Conservation (phyloP, 2,888 invertebrate genomes). For the Parnassius orleans region DNA sequence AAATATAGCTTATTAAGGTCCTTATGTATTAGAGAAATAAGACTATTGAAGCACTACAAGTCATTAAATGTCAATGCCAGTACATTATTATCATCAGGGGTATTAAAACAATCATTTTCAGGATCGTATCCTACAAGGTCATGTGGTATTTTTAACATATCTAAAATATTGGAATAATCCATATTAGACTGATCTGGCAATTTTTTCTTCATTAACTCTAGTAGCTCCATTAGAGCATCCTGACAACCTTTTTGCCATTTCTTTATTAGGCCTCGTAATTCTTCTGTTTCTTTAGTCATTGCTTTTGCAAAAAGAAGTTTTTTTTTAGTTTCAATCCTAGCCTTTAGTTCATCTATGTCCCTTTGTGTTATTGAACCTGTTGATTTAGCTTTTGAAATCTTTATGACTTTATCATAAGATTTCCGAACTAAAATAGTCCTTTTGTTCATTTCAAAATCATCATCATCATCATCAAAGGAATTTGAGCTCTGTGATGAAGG, state of each 20-base stretch:
- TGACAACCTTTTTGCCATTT: slow-evolving; percentile 80
- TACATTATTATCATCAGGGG: slow-evolving; percentile 58
- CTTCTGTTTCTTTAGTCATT: slow-evolving; percentile 67
- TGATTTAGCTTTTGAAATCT: slow-evolving; percentile 63
- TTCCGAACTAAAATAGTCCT: slow-evolving; percentile 65
- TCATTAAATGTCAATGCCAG: slow-evolving; percentile 54
- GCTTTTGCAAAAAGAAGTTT: slow-evolving; percentile 58
- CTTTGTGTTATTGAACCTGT: slow-evolving; percentile 70
- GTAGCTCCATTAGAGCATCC: slow-evolving; percentile 71
- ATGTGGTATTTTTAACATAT: slow-evolving; percentile 71
- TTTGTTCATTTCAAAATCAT: slow-evolving; percentile 57
- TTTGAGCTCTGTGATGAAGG: slow-evolving; percentile 44
- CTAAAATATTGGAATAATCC: slow-evolving; percentile 71
- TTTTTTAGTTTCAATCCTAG: slow-evolving; percentile 67
- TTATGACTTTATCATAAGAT: slow-evolving; percentile 58
- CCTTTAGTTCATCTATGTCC: slow-evolving; percentile 66
- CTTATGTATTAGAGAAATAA: neutral
- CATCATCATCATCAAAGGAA: slow-evolving; percentile 49
- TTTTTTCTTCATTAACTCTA: slow-evolving; percentile 66
- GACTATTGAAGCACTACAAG: slow-evolving; percentile 29
- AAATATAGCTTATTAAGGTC: neutral
- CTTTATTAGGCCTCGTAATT: slow-evolving; percentile 68
- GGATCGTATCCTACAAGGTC: slow-evolving; percentile 72
- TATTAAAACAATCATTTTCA: slow-evolving; percentile 72
- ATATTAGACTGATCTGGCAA: slow-evolving; percentile 62